Evolutionary conservation across 2,113 vertebrate genomes (phyloP).

Genomic region (Pleuronectes platessa): DNA sequence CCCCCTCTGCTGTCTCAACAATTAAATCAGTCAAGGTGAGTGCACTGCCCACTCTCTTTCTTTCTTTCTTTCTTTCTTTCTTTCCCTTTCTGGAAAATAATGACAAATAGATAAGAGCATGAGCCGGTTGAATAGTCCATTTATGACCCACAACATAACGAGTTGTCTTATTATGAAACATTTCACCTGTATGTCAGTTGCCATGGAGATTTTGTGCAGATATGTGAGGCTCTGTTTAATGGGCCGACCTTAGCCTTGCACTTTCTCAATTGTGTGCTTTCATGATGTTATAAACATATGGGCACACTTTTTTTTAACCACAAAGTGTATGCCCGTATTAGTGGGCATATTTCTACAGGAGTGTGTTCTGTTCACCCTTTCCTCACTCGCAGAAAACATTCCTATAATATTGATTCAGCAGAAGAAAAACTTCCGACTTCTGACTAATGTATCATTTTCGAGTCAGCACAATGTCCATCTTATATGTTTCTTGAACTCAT

Average conservation of each 20-base stretch:
- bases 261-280: conserved; percentile 54
- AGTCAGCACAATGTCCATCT: not conserved
- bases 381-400: not conserved
- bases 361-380: conserved; percentile 12
- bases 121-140: conserved; percentile 32
- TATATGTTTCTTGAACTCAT: conserved; percentile 45
- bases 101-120: conserved; percentile 36
- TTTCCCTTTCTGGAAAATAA: conserved; percentile 16
- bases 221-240: conserved; percentile 59
- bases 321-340: conserved; percentile 48
- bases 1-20: conserved; percentile 54
- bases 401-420: conserved; percentile 30
- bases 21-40: conserved; percentile 68
- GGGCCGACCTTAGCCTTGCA: conserved; percentile 69
- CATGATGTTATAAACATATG: conserved; percentile 53
- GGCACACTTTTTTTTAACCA: conserved; percentile 32
- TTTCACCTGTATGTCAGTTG: conserved; percentile 71
- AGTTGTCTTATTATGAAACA: conserved; percentile 65
- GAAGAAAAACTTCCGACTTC: not conserved
- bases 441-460: not conserved
- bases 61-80: not conserved
- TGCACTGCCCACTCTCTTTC: conserved; percentile 28
- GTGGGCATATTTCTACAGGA: conserved; percentile 27
- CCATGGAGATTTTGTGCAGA: conserved; percentile 69
- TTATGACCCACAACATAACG: conserved; percentile 47